Percentiles rank a stretch among this genome's conserved stretches.
Evolutionary conservation across 2,888 invertebrate genomes (phyloP).

Genomic region (Phortica magna): DNA sequence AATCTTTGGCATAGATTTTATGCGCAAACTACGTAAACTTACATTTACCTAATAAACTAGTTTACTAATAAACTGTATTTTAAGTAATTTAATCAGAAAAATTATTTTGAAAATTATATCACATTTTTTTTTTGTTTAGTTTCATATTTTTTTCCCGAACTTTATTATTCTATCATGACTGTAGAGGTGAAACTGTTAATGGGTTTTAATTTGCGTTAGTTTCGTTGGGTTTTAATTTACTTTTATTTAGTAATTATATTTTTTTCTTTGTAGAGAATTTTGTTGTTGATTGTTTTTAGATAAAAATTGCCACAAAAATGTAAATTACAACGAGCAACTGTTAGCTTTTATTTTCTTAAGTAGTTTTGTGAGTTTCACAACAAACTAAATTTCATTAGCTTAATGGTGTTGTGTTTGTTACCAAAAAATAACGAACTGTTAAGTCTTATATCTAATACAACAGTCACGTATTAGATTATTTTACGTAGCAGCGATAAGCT

Average conservation of each 20-base stretch:
- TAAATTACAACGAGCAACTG: background rate
- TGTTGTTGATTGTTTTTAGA: background rate
- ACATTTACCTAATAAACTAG: conserved; percentile 6
- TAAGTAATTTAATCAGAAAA: conserved; percentile 47
- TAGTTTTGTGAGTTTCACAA: background rate
- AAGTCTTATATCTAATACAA: conserved; percentile 20
- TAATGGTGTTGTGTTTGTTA: background rate
- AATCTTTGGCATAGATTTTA: conserved; percentile 38
- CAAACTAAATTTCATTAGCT: background rate
- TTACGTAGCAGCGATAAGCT: background rate
- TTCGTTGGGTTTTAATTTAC: conserved; percentile 55
- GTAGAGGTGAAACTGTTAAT: background rate
- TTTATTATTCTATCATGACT: background rate
- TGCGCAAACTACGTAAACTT: background rate
- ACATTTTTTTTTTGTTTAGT: conserved; percentile 51
- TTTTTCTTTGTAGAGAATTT: background rate
- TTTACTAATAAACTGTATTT: background rate
- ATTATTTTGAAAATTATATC: conserved; percentile 70
- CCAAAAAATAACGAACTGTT: background rate
- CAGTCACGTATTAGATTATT: conserved; percentile 14
- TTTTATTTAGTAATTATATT: background rate
- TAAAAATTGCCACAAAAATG: background rate
- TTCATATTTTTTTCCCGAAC: conserved; percentile 46
- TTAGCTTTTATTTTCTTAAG: conserved; percentile 1
- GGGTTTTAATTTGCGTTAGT: background rate